Conservation (phyloP, 1,140 invertebrate species). For the Metopolophium dirhodum region DNA sequence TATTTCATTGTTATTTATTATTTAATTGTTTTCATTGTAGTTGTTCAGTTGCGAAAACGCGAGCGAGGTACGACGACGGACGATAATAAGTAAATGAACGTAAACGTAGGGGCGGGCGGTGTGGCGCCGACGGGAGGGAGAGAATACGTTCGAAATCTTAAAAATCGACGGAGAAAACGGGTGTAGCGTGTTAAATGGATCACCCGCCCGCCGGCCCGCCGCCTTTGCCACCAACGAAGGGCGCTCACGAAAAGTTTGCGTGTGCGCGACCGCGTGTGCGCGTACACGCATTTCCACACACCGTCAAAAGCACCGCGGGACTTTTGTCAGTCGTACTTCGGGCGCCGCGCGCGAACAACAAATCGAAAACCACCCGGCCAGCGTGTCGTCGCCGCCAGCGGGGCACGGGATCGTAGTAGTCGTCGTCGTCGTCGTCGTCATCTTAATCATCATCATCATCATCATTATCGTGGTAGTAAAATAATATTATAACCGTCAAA, state of each 20-base stretch:
- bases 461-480: not conserved
- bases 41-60: not conserved
- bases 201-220: not conserved
- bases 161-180: conserved; percentile 38
- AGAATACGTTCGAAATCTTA: conserved; percentile 12
- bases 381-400: not conserved
- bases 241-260: not conserved
- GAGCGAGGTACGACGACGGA: not conserved
- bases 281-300: conserved; percentile 2
- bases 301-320: not conserved
- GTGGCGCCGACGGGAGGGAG: not conserved
- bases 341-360: not conserved
- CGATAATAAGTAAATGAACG: not conserved
- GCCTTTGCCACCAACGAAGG: no score
- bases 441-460: not conserved
- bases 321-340: conserved; percentile 27
- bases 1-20: not conserved
- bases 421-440: no score
- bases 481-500: not conserved
- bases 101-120: not conserved
- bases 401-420: conserved; percentile 1
- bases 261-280: not conserved
- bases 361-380: not conserved
- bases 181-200: conserved; percentile 42
- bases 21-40: not conserved